Conservation (phyloP, 23 tunicate species). For the Corella eumyota region DNA sequence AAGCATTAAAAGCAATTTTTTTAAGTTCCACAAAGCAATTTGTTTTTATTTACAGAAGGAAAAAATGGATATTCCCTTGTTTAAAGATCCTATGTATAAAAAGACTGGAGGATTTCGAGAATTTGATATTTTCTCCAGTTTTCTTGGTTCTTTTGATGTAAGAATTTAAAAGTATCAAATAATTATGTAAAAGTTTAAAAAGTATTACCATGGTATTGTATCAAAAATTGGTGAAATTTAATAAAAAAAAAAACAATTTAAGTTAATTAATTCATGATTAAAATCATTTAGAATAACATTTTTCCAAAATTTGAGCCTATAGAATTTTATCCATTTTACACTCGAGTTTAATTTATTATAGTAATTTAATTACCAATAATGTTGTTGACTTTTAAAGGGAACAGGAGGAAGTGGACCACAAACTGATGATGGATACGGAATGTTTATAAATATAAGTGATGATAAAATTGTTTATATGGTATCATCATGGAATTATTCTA, state of each 20-base stretch:
- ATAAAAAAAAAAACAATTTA: too few species aligned
- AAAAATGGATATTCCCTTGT: constrained; percentile 31
- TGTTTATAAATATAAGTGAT: constrained; percentile 34
- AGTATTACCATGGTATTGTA: too few species aligned
- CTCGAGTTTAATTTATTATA: too few species aligned
- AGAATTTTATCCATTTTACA: too few species aligned
- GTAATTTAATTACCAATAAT: too few species aligned
- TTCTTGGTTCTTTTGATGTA: constrained; percentile 52
- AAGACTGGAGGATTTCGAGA: constrained; percentile 72
- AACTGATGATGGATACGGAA: constrained; percentile 59
- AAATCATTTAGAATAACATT: too few species aligned
- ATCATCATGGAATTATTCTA: constrained; percentile 29
- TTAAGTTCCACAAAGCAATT: too few species aligned
- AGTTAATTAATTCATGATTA: too few species aligned
- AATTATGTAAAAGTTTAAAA: background rate
- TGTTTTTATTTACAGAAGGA: constrained; percentile 30
- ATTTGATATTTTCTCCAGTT: constrained; percentile 67
- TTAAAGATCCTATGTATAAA: constrained; percentile 48
- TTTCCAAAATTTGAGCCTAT: too few species aligned
- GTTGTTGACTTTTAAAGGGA: too few species aligned
- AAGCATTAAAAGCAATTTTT: too few species aligned
- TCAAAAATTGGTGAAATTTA: too few species aligned
- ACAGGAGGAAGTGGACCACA: constrained; percentile 37
- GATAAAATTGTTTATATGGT: constrained; percentile 13
- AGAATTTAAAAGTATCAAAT: background rate